Conservation (phyloP, 35 echinoderm and acorn worm species). For the Lytechinus variegatus region DNA sequence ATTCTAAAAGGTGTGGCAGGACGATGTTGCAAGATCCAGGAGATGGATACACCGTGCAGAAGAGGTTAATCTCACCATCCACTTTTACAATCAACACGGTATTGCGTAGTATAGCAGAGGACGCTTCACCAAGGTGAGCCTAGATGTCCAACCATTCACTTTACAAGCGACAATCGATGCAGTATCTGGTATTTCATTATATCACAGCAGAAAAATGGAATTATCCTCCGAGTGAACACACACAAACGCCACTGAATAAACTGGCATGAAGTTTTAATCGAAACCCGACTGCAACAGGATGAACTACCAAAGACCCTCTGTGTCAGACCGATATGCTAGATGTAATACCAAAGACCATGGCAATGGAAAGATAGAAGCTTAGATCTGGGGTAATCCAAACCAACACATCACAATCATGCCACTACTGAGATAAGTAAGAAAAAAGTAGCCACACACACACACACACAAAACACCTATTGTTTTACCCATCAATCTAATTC, state of each 20-base stretch:
- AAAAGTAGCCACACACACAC: not conserved
- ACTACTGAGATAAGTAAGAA: constrained; percentile 21
- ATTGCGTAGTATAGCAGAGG: not conserved
- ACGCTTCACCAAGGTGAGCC: not conserved
- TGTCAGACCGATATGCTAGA: not conserved
- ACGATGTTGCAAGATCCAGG: too few species aligned
- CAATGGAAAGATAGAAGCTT: not conserved
- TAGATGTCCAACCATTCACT: not conserved
- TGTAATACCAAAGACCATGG: not conserved
- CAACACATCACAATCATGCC: not conserved
- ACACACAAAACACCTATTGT: constrained; percentile 25
- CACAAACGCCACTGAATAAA: not conserved
- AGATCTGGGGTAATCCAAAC: not conserved
- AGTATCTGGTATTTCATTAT: not conserved
- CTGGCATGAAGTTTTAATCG: not conserved
- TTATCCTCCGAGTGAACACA: not conserved
- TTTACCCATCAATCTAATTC: constrained; percentile 6
- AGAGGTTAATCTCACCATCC: too few species aligned
- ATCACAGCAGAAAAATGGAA: not conserved
- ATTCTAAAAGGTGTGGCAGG: too few species aligned
- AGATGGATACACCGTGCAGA: too few species aligned
- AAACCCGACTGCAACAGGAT: not conserved
- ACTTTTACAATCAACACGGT: too few species aligned
- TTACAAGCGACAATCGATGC: not conserved
- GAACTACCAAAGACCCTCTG: not conserved